phyloP scores from a whole-genome alignment of 2,797 vertebrate species.

The Myotis vivesi region DNA sequence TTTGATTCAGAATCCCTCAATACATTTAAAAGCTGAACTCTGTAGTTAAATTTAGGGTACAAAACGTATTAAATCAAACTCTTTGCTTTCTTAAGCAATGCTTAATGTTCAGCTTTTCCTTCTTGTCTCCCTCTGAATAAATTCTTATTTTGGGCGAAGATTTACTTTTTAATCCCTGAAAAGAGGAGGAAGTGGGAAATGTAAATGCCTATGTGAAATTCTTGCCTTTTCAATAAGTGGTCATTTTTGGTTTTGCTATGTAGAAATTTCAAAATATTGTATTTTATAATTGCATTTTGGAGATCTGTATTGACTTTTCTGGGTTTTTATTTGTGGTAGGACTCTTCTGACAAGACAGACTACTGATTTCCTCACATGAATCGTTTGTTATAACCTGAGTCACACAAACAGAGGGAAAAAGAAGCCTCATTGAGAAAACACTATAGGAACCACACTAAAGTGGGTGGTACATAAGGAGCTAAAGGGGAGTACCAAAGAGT shows the following conservation, averaged over 20 bases:
- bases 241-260: constrained; percentile 55
- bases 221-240: constrained; percentile 50
- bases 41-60: constrained; percentile 77
- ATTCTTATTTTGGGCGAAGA: constrained; percentile 71
- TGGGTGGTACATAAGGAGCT: neutral
- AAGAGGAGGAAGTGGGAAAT: constrained; percentile 60
- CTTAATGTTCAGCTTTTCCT: constrained; percentile 66
- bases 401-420: neutral
- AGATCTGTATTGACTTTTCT: neutral
- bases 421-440: constrained; percentile 3
- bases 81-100: constrained; percentile 67
- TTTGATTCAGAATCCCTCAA: constrained; percentile 69
- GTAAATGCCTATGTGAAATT: constrained; percentile 52
- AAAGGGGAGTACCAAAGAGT: neutral
- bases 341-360: neutral
- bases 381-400: constrained; percentile 48
- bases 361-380: constrained; percentile 19
- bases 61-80: constrained; percentile 66
- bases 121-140: constrained; percentile 70
- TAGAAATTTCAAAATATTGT: constrained; percentile 53
- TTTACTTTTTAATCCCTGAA: constrained; percentile 66
- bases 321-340: constrained; percentile 1
- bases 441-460: neutral
- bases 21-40: constrained; percentile 73
- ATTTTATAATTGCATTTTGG: constrained; percentile 58